A percentile compares a stretch with the other conserved stretches of the same genome.
These are phyloP conservation scores for Thryonomys swinderianus DNA, from an alignment of 2,113 vertebrate species.

Conservation along the genomic window DNA sequence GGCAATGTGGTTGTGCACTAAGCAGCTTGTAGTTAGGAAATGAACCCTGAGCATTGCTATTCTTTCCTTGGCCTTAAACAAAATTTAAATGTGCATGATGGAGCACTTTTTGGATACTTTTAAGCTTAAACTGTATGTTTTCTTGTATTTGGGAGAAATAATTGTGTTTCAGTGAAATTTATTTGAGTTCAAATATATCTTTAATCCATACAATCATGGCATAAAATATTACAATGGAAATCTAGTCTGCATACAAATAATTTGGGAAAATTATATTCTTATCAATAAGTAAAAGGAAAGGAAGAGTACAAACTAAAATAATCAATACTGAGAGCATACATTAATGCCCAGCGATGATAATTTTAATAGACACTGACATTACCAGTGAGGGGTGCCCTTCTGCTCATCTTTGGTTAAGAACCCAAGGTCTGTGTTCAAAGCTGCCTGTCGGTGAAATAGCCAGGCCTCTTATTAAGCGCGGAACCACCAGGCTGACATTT, in stretches of 20 bases:
- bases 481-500: slow-evolving; percentile 55
- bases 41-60: neutral
- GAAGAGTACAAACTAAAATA: neutral
- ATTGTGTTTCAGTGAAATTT: neutral
- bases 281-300: neutral
- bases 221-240: neutral
- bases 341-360: neutral
- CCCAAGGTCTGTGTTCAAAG: neutral
- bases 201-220: neutral
- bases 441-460: slow-evolving; percentile 30
- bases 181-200: neutral
- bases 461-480: slow-evolving; percentile 12
- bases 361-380: slow-evolving; percentile 44
- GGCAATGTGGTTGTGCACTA: neutral
- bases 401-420: slow-evolving; percentile 10
- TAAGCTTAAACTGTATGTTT: neutral
- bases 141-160: neutral
- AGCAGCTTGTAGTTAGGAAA: neutral
- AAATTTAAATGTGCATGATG: neutral
- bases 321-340: neutral
- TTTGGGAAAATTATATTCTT: neutral
- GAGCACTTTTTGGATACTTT: neutral
- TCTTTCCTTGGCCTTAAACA: neutral
- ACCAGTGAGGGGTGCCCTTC: neutral
- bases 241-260: neutral